phyloP scores from a whole-genome alignment of 2,113 vertebrate species.

The Uropsilus gracilis region DNA sequence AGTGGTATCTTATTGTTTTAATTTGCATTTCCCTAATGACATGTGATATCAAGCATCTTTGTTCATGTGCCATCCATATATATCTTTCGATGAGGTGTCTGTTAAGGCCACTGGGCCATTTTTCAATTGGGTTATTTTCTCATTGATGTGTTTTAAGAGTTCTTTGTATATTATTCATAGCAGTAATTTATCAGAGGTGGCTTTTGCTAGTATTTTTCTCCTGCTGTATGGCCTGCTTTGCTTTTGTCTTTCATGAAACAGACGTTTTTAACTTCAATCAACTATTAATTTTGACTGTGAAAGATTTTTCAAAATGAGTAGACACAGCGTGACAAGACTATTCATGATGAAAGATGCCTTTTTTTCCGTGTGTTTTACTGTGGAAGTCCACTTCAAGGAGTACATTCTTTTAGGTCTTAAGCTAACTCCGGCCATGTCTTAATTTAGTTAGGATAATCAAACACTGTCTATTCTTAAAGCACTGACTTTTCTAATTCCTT shows the following conservation, averaged over 20 bases:
- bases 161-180: not conserved
- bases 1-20: not conserved
- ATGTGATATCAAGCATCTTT: not conserved
- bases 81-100: not conserved
- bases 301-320: constrained; percentile 2
- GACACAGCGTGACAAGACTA: not conserved
- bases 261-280: not conserved
- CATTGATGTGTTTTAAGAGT: not conserved
- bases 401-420: not conserved
- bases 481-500: not conserved
- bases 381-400: not conserved
- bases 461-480: not conserved
- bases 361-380: not conserved
- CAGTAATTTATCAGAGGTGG: not conserved
- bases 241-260: not conserved
- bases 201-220: not conserved
- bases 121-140: not conserved
- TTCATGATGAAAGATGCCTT: not conserved
- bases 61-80: not conserved
- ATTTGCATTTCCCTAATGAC: not conserved
- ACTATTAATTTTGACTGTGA: constrained; percentile 18
- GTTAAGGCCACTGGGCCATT: not conserved
- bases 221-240: not conserved
- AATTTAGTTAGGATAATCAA: not conserved
- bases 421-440: not conserved